Conservation (phyloP, 1,140 invertebrate genomes). For the Magallana angulata region DNA sequence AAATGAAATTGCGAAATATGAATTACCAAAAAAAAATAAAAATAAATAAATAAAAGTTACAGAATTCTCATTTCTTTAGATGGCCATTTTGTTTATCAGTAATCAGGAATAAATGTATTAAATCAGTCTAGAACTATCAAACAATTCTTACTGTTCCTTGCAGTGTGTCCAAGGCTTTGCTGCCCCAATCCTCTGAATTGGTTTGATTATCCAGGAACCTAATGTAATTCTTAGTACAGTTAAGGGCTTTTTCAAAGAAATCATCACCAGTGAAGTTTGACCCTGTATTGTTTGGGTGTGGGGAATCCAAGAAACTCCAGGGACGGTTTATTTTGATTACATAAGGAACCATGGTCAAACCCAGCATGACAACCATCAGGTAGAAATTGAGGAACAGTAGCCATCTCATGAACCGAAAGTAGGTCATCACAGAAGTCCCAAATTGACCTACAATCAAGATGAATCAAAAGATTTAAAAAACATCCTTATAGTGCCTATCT, state of each 20-base stretch:
- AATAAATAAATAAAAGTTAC: neutral
- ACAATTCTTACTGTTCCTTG: slow-evolving; percentile 70
- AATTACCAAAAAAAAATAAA: too few relatives aligned
- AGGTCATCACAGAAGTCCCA: slow-evolving; percentile 86
- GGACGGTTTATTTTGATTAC: slow-evolving; percentile 40
- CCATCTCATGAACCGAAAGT: slow-evolving; percentile 87
- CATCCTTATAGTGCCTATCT: too few relatives aligned
- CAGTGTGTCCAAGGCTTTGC: slow-evolving; percentile 63
- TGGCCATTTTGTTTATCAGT: too few relatives aligned
- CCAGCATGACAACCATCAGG: slow-evolving; percentile 79
- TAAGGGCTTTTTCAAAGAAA: slow-evolving; percentile 49
- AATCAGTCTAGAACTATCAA: too few relatives aligned
- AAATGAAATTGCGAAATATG: too few relatives aligned
- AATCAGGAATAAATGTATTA: too few relatives aligned
- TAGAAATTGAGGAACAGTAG: slow-evolving; percentile 85
- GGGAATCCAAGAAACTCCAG: neutral
- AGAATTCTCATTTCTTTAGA: neutral
- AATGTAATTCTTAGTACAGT: slow-evolving; percentile 61
- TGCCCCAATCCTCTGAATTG: slow-evolving; percentile 7
- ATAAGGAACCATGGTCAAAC: slow-evolving; percentile 66
- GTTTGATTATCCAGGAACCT: slow-evolving; percentile 41
- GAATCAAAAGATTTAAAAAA: too few relatives aligned
- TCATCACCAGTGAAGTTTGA: neutral
- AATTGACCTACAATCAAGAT: slow-evolving; percentile 84
- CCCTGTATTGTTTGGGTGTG: neutral